phyloP scores from a whole-genome alignment of 2,888 invertebrate genomes.

The Acanthopleura granulata region DNA sequence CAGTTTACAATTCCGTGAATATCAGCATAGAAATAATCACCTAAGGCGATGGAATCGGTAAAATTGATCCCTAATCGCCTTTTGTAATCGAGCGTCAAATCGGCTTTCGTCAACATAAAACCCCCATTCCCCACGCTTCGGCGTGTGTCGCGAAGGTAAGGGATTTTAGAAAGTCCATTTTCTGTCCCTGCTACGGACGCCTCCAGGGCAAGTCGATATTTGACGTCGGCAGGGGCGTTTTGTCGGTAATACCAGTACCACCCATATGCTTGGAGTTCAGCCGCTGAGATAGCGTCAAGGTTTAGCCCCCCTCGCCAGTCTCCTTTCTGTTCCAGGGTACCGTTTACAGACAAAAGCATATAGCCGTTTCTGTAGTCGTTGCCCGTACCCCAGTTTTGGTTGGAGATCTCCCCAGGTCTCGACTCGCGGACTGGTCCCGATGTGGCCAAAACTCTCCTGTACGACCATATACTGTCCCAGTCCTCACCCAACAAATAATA shows the following conservation, averaged over 20 bases:
- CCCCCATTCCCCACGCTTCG: constrained; percentile 31
- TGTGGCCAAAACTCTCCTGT: constrained; percentile 26
- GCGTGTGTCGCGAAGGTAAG: constrained; percentile 32
- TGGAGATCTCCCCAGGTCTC: constrained; percentile 30
- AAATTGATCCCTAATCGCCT: constrained; percentile 21
- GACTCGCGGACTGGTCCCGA: constrained; percentile 19
- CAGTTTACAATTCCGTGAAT: constrained; percentile 27
- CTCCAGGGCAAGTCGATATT: constrained; percentile 21
- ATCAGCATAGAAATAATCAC: constrained; percentile 30
- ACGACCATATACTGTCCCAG: constrained; percentile 34
- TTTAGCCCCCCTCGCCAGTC: constrained; percentile 32
- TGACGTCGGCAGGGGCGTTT: constrained; percentile 18
- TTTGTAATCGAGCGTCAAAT: constrained; percentile 7
- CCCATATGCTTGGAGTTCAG: constrained; percentile 28
- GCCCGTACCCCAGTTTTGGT: constrained; percentile 33
- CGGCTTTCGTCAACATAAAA: constrained; percentile 28
- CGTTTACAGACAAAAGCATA: constrained; percentile 23
- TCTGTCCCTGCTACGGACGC: constrained; percentile 22
- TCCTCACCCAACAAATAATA: constrained; percentile 22
- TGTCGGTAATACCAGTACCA: constrained; percentile 29
- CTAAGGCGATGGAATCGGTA: constrained; percentile 32
- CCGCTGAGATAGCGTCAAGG: constrained; percentile 22
- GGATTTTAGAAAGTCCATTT: constrained; percentile 28
- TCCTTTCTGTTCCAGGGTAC: constrained; percentile 20
- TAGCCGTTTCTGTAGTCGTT: constrained; percentile 30